Base-by-base conservation (phyloP, 2,888 invertebrate genomes). In the Anthophora plumipes region DNA sequence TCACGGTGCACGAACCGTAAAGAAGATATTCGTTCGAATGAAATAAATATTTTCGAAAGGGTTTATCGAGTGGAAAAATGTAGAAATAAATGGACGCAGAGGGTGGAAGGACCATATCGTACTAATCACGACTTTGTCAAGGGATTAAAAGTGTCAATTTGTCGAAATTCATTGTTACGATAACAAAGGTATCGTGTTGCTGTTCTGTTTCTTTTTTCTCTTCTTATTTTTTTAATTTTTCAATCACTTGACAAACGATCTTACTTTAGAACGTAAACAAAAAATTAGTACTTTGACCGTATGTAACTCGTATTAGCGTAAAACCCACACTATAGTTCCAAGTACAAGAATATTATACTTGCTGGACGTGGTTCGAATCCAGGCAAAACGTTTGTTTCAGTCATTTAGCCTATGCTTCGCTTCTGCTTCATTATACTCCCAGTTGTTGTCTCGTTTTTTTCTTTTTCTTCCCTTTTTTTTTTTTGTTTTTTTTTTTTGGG, bases 401-500 rank as follows among this genome's bases (percentile, higher is more conserved):
- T 74, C 67, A 43, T 83, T 82, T 76, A 64, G 77, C 73, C 77
- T 82, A 69, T 57, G 83, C 83, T 83, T 83, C 77, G 83, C 83
- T 83, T 83, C 48, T 73, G 83, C 83, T 83, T 83, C 77, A 66
- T 71, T 74, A 69, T 68, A 66, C 52, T 68, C 66, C 76, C 76
- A 75, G 37, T 54, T 75, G 50, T 70, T 52, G 48, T 63, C 72
- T 48, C 43, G 43, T 59, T 60, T 17, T 20, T 52, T 57, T 4
- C 46, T 17, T 25, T 39, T 54, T 67, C 17, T 25, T n/a, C 39
- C 14, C 46, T 14, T 9, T 64, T 46, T 54, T 43, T 57, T 22
- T 20, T 20, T 46, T 3, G 37, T 17, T 57, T 50, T 20, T 12
- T 43, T 12, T 55, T n/a, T 46, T n/a, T n/a, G 17, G 39, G 17